phyloP scores from a whole-genome alignment of 1,140 invertebrate species.

The Temnothorax longispinosus region DNA sequence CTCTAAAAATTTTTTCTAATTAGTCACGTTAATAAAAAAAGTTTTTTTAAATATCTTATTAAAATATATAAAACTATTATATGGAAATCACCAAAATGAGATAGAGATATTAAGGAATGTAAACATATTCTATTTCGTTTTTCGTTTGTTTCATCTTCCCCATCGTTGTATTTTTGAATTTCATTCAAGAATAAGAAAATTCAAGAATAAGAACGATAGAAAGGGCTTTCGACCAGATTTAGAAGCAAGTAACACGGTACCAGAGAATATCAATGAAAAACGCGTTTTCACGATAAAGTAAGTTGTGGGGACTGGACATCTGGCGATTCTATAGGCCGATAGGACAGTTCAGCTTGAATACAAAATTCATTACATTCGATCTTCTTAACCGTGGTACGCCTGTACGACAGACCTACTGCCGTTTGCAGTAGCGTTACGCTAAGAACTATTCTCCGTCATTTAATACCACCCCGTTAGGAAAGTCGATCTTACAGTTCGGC shows the following conservation, averaged over 20 bases:
- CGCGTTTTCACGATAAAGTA: slow-evolving; percentile 53
- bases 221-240: neutral
- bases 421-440: slow-evolving; percentile 42
- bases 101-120: neutral
- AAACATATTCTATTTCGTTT: neutral
- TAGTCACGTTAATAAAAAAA: neutral
- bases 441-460: neutral
- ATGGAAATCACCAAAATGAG: neutral
- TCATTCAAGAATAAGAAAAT: too few relatives aligned
- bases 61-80: neutral
- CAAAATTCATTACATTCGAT: slow-evolving; percentile 85
- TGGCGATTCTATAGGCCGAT: slow-evolving; percentile 78
- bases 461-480: slow-evolving; percentile 10
- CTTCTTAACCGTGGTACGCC: slow-evolving; percentile 70
- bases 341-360: slow-evolving; percentile 79
- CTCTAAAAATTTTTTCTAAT: neutral
- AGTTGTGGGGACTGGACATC: slow-evolving; percentile 81
- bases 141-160: neutral
- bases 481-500: neutral
- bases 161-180: neutral
- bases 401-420: slow-evolving; percentile 64
- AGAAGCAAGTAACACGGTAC: neutral
- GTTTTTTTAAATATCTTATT: neutral
- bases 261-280: slow-evolving; percentile 20
- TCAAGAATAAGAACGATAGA: neutral